A percentile compares a stretch with the other conserved stretches of the same genome.
These are phyloP conservation scores for Scaptomyza flava DNA, from an alignment of 2,888 invertebrate genomes.

Conservation along the genomic window DNA sequence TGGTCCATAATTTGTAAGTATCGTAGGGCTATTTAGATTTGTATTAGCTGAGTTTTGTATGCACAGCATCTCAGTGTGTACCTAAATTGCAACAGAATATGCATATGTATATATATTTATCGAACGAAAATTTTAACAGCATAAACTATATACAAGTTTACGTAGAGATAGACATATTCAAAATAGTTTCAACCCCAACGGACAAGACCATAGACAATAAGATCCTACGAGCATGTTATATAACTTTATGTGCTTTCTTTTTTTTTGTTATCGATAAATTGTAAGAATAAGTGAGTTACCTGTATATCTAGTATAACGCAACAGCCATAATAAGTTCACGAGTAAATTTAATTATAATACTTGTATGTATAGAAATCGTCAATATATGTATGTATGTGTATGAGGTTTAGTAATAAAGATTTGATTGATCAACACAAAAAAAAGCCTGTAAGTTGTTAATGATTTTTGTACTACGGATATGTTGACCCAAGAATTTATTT, in stretches of 20 bases:
- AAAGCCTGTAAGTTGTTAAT: not conserved
- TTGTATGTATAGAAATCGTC: conserved; percentile 3
- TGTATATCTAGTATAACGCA: conserved; percentile 29
- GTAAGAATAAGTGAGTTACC: conserved; percentile 44
- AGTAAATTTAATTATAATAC: not conserved
- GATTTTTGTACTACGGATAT: not conserved
- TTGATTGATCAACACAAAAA: conserved; percentile 30
- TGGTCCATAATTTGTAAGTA: conserved; percentile 63
- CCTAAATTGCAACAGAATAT: conserved; percentile 18
- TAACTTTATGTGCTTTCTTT: conserved; percentile 9
- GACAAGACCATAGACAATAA: conserved; percentile 20
- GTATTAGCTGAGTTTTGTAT: not conserved
- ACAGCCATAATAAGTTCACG: conserved; percentile 30
- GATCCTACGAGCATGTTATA: conserved; percentile 1
- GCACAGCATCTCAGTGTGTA: conserved; percentile 19
- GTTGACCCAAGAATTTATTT: too few relatives aligned
- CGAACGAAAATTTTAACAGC: conserved; percentile 17
- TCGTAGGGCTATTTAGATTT: conserved; percentile 26
- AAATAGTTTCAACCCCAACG: conserved; percentile 18
- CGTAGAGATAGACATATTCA: not conserved
- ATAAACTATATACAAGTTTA: not conserved
- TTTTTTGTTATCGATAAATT: conserved; percentile 41
- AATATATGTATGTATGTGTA: conserved; percentile 10
- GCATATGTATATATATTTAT: conserved; percentile 5
- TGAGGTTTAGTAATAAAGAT: conserved; percentile 54